phyloP scores from a whole-genome alignment of 2,888 invertebrate genomes.

The Orthosia gracilis region DNA sequence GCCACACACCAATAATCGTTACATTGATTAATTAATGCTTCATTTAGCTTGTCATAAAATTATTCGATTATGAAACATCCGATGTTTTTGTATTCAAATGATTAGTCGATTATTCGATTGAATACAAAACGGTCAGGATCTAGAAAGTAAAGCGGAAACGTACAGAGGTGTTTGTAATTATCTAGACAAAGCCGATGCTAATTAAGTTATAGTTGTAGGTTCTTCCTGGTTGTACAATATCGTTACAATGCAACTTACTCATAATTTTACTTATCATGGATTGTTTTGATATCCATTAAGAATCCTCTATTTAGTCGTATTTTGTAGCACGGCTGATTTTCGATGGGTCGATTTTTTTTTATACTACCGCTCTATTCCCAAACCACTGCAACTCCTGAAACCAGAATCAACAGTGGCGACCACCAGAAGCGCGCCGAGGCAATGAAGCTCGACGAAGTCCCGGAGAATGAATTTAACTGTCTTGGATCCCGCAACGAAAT shows the following conservation, averaged over 20 bases:
- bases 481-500: too few species aligned
- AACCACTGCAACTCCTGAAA: too few species aligned
- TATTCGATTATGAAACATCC: constrained; percentile 37
- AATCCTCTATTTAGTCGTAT: not conserved
- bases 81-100: constrained; percentile 42
- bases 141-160: constrained; percentile 38
- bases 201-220: constrained; percentile 32
- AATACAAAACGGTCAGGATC: constrained; percentile 3
- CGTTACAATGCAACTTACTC: too few species aligned
- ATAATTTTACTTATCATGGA: not conserved
- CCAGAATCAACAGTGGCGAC: too few species aligned
- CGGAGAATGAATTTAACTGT: too few species aligned
- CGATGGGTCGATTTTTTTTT: too few species aligned
- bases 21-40: constrained; percentile 49
- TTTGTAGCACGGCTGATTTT: not conserved
- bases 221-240: constrained; percentile 32
- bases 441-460: too few species aligned
- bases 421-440: too few species aligned
- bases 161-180: constrained; percentile 33
- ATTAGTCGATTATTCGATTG: constrained; percentile 45
- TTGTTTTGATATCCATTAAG: not conserved
- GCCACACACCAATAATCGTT: constrained; percentile 36
- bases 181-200: constrained; percentile 25
- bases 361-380: too few species aligned
- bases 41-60: constrained; percentile 41